These are phyloP conservation scores for Centropristis striata DNA, from an alignment of 2,113 vertebrate genomes.

Conservation along the genomic window DNA sequence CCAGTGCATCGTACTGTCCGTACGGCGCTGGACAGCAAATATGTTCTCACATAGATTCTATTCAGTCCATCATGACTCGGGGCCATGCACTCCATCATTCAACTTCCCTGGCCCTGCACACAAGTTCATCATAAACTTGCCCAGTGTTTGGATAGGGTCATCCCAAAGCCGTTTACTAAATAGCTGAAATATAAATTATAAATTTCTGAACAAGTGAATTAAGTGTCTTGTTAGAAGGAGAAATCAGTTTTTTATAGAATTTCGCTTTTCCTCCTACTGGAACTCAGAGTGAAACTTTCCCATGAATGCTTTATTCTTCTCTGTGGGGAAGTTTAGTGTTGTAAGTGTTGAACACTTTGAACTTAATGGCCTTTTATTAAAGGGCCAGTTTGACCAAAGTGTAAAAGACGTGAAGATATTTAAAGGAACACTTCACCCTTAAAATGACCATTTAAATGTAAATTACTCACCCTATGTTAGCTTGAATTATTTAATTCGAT, in stretches of 20 bases:
- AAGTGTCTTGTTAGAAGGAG: slow-evolving; percentile 20
- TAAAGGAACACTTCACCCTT: no score
- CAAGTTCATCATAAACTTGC: slow-evolving; percentile 52
- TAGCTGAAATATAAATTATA: slow-evolving; percentile 28
- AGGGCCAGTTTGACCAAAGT: neutral
- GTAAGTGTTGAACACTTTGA: neutral
- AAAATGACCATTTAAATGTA: no score
- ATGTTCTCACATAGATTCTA: slow-evolving; percentile 39
- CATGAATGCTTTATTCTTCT: slow-evolving; percentile 18
- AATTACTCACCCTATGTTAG: no score
- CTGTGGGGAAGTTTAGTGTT: neutral
- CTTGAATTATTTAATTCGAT: no score
- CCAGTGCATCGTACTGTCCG: slow-evolving; percentile 34
- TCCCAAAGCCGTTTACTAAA: slow-evolving; percentile 21
- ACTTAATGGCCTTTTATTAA: neutral
- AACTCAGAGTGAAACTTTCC: neutral
- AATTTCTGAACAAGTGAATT: slow-evolving; percentile 17
- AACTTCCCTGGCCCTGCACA: slow-evolving; percentile 30
- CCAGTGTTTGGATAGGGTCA: slow-evolving; percentile 51
- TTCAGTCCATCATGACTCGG: slow-evolving; percentile 34
- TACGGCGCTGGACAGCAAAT: slow-evolving; percentile 21
- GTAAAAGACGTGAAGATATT: neutral
- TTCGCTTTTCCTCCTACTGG: neutral
- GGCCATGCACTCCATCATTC: slow-evolving; percentile 39
- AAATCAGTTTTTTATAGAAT: neutral